Evolutionary conservation across 2,113 vertebrate genomes (phyloP).

Genomic region (Dromiciops gliroides): DNA sequence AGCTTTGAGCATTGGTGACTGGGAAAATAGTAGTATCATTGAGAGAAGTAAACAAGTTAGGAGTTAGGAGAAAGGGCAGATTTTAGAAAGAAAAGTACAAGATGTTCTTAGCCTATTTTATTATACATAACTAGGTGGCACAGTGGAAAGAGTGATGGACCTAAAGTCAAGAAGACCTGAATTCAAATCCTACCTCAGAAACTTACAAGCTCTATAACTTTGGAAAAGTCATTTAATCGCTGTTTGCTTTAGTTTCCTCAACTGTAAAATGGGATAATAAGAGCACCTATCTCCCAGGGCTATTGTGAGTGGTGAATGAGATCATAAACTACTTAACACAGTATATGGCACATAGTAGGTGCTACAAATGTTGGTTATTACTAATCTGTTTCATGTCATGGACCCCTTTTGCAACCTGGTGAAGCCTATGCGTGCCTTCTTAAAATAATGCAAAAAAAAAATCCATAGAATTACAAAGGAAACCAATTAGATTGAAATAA

Average conservation of each 20-base stretch:
- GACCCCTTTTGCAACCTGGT: neutral
- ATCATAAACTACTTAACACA: neutral
- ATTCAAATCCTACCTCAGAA: neutral
- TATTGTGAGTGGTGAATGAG: neutral
- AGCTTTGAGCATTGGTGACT: neutral
- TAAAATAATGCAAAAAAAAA: neutral
- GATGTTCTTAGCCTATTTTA: neutral
- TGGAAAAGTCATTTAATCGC: neutral
- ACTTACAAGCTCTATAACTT: neutral
- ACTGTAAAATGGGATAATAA: neutral
- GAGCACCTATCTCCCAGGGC: neutral
- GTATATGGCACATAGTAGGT: neutral
- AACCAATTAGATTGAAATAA: neutral
- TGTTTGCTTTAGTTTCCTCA: neutral
- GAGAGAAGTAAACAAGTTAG: neutral
- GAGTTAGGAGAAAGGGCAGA: neutral
- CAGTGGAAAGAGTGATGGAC: neutral
- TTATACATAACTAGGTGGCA: neutral
- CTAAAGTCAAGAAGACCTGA: neutral
- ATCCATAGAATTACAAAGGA: neutral
- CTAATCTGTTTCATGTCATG: neutral
- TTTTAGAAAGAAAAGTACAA: too few species aligned
- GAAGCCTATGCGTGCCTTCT: neutral
- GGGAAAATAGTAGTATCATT: neutral
- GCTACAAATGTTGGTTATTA: neutral